Evolutionary conservation across 2,888 invertebrate species (phyloP), one percentile per base, ranked within the genome.

Genomic region (Spodoptera picta): DNA sequence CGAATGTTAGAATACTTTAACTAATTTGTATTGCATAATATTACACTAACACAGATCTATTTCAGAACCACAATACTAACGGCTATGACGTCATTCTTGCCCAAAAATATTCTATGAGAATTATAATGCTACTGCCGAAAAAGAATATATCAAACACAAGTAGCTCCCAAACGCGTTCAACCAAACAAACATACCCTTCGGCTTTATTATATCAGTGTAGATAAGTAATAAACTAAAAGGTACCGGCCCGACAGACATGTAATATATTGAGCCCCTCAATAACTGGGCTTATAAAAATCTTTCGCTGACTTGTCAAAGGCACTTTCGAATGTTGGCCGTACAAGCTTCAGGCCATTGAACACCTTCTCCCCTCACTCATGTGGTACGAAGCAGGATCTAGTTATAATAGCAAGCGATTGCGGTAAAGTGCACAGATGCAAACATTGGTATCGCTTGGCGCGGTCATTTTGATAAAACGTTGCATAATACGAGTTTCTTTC

Each of bases 401-500:
- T 61, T 69, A 58, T 72, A 69, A 74, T 66, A 75, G 65, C 64
- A 57, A 56, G 68, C 65, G 65, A 74, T 74, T 78, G 71, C 31
- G 75, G 81, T 69, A 70, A 77, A 74, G 77, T 71, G 79, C 85
- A 86, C 86, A 85, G 86, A 87, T 88, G 87, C 85, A 84, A 85
- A 84, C 83, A 83, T 80, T 75, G 78, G 81, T 80, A 83, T 81
- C 84, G 80, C 69, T 61, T 63, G 52, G 73, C 73, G 81, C 74
- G 80, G 83, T 79, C 75, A 83, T 88, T 91, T 89, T 89, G 90
- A 92, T 91, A 90, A 87, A 91, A 89, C 88, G 86, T 79, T 85
- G 83, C 87, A 87, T 87, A 89, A 90, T 90, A 90, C 19, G 19
- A 2, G 19, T 19, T 19, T 91, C 90, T 90, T 84, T 77, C 69